Base-by-base conservation (phyloP, 2,113 vertebrate species). In the Pollachius pollachius region DNA sequence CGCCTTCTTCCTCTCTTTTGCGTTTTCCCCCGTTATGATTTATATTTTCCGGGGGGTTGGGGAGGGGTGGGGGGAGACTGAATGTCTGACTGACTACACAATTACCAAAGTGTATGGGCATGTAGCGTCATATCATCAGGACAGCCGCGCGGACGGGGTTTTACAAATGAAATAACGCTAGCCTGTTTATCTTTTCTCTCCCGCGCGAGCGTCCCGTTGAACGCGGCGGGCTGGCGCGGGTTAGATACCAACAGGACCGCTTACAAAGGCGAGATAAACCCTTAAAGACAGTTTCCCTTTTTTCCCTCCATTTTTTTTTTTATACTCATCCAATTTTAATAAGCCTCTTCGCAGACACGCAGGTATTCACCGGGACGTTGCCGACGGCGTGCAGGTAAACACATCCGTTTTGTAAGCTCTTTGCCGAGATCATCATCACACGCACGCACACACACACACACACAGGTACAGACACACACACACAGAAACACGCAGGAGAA, bases 261-360 rank as follows among this genome's bases (percentile, higher is more conserved):
- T 48, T 48, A 87, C 82, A 87, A 89, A 82, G 77, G 74, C 66
- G 41, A 89, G 87, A 91, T 89, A 88, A 87, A 89, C 79, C 70
- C 80, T 88, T 90, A 90, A 90, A 88, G 83, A 73, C 77, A 65
- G 2, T 62, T 62, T 61, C 21, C 15, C 15, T 52, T 80, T 80
- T 76, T 63, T 74, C 18, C 19, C 17, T 60, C 19, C 84, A 79
- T 82, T 85, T 88, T 82, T 83, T 71, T 64, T 79, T 82, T 76
- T 67, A 74, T 9, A 76, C 86, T 89, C 84, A 86, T 90, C 88
- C 89, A 88, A 92, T 90, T 48, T 91, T 88, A 92, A 91, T 93
- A 92, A 92, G 89, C 82, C 79, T 78, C 84, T 78, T 85, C 81
- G 81, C 80, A 74, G 83, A 87, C 80, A 74, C 75, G 61, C 87